Percentiles rank a stretch among this genome's conserved stretches.
These are phyloP conservation scores for Drosophila murphyi DNA, from an alignment of 1,140 invertebrate species.

Conservation along the genomic window DNA sequence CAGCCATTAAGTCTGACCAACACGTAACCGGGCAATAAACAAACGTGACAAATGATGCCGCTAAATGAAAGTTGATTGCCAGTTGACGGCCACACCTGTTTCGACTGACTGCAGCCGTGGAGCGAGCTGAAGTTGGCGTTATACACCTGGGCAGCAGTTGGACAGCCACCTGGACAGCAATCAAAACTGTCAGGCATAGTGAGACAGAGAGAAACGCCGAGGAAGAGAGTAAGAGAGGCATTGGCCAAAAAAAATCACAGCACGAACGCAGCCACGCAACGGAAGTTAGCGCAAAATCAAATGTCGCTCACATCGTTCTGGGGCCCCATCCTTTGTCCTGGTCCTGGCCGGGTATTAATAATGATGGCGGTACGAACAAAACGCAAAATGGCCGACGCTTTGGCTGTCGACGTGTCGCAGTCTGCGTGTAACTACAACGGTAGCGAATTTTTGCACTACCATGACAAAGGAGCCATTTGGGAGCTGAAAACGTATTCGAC, in stretches of 20 bases:
- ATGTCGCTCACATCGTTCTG: conserved; percentile 41
- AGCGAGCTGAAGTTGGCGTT: not conserved
- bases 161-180: conserved; percentile 45
- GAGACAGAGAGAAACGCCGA: conserved; percentile 27
- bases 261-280: conserved; percentile 57
- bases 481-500: conserved; percentile 25
- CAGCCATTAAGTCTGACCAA: conserved; percentile 76
- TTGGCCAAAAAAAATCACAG: conserved; percentile 51
- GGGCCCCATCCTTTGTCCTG: not conserved
- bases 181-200: conserved; percentile 62
- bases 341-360: conserved; percentile 63
- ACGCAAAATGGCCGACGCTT: conserved; percentile 67
- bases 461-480: conserved; percentile 8
- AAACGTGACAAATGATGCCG: conserved; percentile 82
- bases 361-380: conserved; percentile 67
- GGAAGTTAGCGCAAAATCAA: conserved; percentile 59
- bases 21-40: conserved; percentile 81
- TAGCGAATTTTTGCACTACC: conserved; percentile 32
- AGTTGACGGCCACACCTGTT: conserved; percentile 78
- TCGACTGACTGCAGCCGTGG: conserved; percentile 19
- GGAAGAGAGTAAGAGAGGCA: conserved; percentile 3
- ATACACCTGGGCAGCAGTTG: conserved; percentile 14
- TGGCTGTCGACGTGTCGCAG: conserved; percentile 56
- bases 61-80: conserved; percentile 83
- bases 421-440: conserved; percentile 69